Percentiles rank a stretch among this genome's conserved stretches.
Evolutionary conservation across 2,888 invertebrate species (phyloP).

Genomic region (Euclidia mi): DNA sequence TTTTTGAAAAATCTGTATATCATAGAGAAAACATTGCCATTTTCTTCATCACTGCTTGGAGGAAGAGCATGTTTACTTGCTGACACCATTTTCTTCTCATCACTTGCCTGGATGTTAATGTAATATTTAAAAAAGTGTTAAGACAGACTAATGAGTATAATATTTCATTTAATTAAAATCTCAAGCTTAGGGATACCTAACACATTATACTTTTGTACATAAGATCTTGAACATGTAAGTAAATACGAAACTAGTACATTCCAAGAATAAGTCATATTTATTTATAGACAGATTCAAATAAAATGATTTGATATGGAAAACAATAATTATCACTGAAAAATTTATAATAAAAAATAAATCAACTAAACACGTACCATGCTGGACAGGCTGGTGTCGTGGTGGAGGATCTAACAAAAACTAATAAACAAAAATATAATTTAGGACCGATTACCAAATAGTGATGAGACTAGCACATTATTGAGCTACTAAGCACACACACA

Average conservation of each 20-base stretch:
- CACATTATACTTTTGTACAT: too few relatives aligned
- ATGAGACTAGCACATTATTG: conserved; percentile 46
- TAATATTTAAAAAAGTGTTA: conserved; percentile 1
- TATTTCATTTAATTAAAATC: too few relatives aligned
- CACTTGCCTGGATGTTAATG: conserved; percentile 65
- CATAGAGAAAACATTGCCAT: conserved; percentile 88
- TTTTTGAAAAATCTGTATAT: conserved; percentile 92
- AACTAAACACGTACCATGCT: conserved; percentile 72
- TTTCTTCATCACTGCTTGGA: conserved; percentile 83
- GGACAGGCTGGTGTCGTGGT: conserved; percentile 57
- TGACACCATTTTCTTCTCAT: conserved; percentile 77
- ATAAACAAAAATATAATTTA: conserved; percentile 64
- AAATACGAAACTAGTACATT: too few relatives aligned
- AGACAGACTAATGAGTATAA: too few relatives aligned
- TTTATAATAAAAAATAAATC: conserved; percentile 23
- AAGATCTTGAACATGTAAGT: too few relatives aligned
- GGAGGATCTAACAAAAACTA: conserved; percentile 64
- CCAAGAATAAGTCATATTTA: conserved; percentile 69
- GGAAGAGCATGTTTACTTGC: conserved; percentile 82
- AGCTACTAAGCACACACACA: conserved; percentile 21
- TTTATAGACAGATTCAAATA: too few relatives aligned
- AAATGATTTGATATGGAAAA: conserved; percentile 20
- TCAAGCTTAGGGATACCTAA: too few relatives aligned
- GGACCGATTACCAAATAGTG: conserved; percentile 65
- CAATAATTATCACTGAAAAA: conserved; percentile 14